Percentiles rank a stretch among this genome's conserved stretches.
These are phyloP conservation scores for Trialeurodes vaporariorum DNA, from an alignment of 1,140 invertebrate species.

Conservation along the genomic window DNA sequence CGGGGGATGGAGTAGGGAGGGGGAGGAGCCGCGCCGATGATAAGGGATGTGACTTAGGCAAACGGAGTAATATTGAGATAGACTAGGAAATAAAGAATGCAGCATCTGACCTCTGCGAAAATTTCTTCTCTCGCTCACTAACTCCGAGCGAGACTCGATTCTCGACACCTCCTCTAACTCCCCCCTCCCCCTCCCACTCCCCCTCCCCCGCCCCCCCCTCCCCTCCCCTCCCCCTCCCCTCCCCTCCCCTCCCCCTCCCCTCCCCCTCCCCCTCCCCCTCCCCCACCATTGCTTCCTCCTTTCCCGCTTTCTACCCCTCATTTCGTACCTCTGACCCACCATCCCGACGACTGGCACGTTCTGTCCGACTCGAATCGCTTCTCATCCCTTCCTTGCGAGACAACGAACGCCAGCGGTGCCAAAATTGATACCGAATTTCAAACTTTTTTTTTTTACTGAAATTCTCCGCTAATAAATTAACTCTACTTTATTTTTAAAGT, in stretches of 20 bases:
- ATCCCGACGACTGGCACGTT: not conserved
- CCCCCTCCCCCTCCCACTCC: not conserved
- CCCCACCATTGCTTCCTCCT: not conserved
- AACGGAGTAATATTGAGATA: not conserved
- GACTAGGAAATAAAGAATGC: not conserved
- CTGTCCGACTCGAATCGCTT: too few species aligned
- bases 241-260: not conserved
- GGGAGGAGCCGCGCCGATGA: not conserved
- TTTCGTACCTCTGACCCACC: not conserved
- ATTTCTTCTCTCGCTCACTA: not conserved
- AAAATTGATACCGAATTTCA: too few species aligned
- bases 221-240: not conserved
- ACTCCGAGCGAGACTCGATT: not conserved
- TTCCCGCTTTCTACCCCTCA: not conserved
- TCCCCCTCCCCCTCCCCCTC: not conserved
- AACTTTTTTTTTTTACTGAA: too few species aligned
- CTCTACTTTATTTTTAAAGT: too few species aligned
- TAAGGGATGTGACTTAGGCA: not conserved
- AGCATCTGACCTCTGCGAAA: not conserved
- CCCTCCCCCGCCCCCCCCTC: not conserved
- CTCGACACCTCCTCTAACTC: too few species aligned
- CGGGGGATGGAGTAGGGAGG: not conserved
- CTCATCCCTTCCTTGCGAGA: too few species aligned
- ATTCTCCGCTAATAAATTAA: too few species aligned
- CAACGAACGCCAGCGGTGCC: too few species aligned